These are phyloP conservation scores for Apotomis capreana DNA, from an alignment of 2,888 invertebrate species.

Conservation along the genomic window DNA sequence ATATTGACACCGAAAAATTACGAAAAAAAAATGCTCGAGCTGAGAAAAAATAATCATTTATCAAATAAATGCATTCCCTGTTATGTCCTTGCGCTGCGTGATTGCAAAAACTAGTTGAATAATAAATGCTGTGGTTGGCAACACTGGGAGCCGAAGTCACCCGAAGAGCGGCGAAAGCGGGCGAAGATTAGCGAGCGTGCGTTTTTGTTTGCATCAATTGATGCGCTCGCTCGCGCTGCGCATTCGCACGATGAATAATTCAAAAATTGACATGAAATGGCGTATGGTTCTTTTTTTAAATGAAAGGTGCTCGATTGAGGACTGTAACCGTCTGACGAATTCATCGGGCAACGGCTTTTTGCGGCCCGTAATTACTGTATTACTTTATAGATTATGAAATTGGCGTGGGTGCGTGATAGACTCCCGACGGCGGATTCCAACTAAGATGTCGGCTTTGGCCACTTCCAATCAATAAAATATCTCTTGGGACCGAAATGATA, in stretches of 20 bases:
- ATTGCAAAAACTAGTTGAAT: conserved; percentile 81
- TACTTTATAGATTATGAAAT: conserved; percentile 62
- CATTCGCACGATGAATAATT: conserved; percentile 83
- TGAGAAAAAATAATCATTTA: conserved; percentile 74
- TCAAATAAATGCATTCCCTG: conserved; percentile 80
- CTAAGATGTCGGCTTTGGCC: background rate
- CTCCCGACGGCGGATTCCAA: conserved; percentile 4
- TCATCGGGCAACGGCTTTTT: conserved; percentile 83
- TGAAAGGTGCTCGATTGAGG: conserved; percentile 84
- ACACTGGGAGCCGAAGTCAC: conserved; percentile 73
- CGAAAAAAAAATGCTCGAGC: conserved; percentile 60
- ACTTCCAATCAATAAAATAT: background rate
- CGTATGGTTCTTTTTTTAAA: conserved; percentile 83
- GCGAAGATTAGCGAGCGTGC: conserved; percentile 81
- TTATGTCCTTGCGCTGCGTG: conserved; percentile 81
- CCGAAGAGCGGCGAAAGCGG: conserved; percentile 71
- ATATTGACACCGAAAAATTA: conserved; percentile 74
- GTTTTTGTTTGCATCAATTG: conserved; percentile 84
- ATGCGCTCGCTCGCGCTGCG: conserved; percentile 83
- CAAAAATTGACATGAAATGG: conserved; percentile 84
- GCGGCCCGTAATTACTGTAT: conserved; percentile 76
- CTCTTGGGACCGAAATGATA: background rate
- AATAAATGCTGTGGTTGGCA: conserved; percentile 77
- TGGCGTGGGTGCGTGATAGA: conserved; percentile 36
- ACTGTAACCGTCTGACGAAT: conserved; percentile 84